A percentile compares a stretch with the other conserved stretches of the same genome.
Evolutionary conservation across 2,797 vertebrate species (phyloP).

Genomic region (Premnoplex brunnescens): DNA sequence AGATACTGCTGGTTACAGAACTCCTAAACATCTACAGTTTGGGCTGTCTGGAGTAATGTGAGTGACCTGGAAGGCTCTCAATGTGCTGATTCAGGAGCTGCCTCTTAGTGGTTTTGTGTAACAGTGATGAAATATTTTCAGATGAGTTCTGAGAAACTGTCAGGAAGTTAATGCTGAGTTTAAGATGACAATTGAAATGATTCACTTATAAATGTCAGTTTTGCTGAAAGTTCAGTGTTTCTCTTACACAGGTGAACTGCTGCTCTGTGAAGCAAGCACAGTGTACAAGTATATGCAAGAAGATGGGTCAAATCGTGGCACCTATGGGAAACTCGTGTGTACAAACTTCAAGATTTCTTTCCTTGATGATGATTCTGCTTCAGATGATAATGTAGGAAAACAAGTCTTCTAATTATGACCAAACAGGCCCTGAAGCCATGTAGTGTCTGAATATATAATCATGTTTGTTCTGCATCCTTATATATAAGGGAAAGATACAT

Average conservation of each 20-base stretch:
- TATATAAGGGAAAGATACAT: background rate
- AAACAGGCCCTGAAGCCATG: background rate
- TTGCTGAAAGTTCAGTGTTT: background rate
- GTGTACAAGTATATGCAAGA: constrained; percentile 84
- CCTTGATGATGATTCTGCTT: constrained; percentile 75
- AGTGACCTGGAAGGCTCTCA: background rate
- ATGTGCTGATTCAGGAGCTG: background rate
- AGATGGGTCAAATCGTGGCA: constrained; percentile 81
- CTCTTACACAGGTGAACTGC: constrained; percentile 80
- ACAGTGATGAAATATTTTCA: background rate
- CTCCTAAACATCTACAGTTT: background rate
- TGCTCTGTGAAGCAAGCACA: constrained; percentile 85
- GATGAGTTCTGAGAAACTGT: background rate
- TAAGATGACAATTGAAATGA: background rate
- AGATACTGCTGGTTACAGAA: background rate
- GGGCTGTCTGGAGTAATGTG: background rate
- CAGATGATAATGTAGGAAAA: constrained; percentile 77
- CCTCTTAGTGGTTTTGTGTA: background rate
- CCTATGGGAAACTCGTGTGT: constrained; percentile 85
- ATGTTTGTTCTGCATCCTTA: background rate
- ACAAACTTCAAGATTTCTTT: constrained; percentile 90
- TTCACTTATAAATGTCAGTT: background rate
- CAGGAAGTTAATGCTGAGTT: background rate
- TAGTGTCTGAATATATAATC: background rate
- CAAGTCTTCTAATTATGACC: background rate